Percentiles rank a stretch among this genome's conserved stretches.
These are phyloP conservation scores for Sepioteuthis lessoniana DNA, from an alignment of 2,888 invertebrate species.

Conservation along the genomic window DNA sequence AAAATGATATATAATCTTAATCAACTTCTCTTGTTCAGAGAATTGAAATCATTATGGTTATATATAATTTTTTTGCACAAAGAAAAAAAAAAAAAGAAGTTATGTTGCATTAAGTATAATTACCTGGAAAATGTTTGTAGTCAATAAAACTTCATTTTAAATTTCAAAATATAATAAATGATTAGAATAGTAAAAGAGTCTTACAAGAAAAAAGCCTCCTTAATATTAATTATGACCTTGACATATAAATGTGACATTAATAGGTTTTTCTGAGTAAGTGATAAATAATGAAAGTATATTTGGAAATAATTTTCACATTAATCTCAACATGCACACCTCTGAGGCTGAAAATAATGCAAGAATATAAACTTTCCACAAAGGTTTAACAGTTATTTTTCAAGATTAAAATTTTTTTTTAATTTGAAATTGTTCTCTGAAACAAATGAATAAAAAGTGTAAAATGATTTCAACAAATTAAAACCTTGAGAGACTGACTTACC, in stretches of 20 bases:
- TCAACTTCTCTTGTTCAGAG: neutral
- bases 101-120: too few species aligned
- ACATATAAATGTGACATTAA: neutral
- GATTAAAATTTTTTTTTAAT: neutral
- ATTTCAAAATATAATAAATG: too few species aligned
- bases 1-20: too few species aligned
- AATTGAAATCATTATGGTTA: neutral
- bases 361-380: neutral
- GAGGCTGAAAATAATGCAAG: neutral
- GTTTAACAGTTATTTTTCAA: neutral
- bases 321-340: neutral
- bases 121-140: too few species aligned
- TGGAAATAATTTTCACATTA: neutral
- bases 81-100: too few species aligned
- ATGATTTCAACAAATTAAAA: neutral
- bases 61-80: too few species aligned
- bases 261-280: neutral
- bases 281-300: neutral
- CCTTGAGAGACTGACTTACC: neutral
- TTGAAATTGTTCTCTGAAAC: neutral
- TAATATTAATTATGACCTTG: neutral
- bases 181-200: too few species aligned
- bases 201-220: too few species aligned
- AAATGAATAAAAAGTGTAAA: neutral
- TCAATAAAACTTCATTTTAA: too few species aligned